Base-by-base conservation (phyloP, 2,113 vertebrate species). In the Mionectes macconnelli region DNA sequence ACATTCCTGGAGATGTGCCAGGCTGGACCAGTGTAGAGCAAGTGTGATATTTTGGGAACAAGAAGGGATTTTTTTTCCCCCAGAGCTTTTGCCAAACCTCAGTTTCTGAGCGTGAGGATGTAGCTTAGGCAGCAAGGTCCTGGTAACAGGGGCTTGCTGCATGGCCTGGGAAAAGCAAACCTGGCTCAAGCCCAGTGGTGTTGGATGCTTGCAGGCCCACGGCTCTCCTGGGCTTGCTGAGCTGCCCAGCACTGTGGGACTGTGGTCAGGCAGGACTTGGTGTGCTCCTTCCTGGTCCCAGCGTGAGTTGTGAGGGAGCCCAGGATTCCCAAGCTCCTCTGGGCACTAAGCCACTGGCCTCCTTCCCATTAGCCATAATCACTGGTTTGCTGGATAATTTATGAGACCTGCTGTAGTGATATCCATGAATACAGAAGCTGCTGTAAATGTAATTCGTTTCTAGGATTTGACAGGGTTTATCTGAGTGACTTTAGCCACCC, bases 301-400 rank as follows among this genome's bases (percentile, higher is more conserved):
- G 79, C 4, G 0, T 1, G 8, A 74, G 75, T 30, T 85, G 52
- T 3, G 13, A 94, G 67, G 42, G 79, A 94, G 88, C 90, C 64
- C 55, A 68, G 85, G 55, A 87, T 95, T 96, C 94, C 84, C 76
- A 88, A 39, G 80, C 94, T 88, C 2, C 79, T 80, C 83, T 67
- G 72, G 95, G 92, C 92, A 84, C 52, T 55, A 49, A 94, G 90
- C 94, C 94, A 95, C 89, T 96, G 95, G 93, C 85, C 55, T 95
- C 52, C 82, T 95, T 96, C 94, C 95, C 68, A 0, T 75, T 87
- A 95, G 83, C 85, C 92, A 90, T 94, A 96, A 95, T 94, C 92
- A 77, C 93, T 85, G 90, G 75, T 77, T 92, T 93, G 90, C 90
- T 87, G 60, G 85, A 74, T 93, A 94, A 93, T 89, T 93, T 90